These are phyloP conservation scores for Ceyx margarethae DNA, from an alignment of 2,113 vertebrate species.

Conservation along the genomic window DNA sequence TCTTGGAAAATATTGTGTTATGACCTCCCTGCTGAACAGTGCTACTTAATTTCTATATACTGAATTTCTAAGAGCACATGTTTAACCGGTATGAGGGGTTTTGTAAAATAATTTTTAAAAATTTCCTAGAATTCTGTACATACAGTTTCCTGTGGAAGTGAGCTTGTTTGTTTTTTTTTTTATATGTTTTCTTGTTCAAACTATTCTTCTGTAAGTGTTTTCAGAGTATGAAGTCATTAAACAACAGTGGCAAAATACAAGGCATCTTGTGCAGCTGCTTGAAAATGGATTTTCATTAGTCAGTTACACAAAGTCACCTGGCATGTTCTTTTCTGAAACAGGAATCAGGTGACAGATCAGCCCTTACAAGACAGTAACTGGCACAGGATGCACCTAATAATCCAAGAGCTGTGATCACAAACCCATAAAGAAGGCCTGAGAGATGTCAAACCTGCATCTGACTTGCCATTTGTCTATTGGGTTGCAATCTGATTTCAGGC, in stretches of 20 bases:
- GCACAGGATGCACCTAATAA: not conserved
- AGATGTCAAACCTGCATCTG: not conserved
- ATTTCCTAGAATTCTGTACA: accelerated
- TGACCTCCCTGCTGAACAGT: not conserved
- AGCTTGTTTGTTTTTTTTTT: not conserved
- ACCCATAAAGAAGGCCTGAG: not conserved
- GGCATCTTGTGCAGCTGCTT: not conserved
- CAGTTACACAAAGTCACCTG: not conserved
- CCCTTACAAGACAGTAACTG: not conserved
- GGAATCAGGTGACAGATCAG: not conserved
- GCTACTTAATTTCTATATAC: not conserved
- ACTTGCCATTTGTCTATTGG: not conserved
- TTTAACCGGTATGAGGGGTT: not conserved
- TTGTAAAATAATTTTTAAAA: not conserved
- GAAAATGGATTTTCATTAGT: not conserved
- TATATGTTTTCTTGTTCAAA: not conserved
- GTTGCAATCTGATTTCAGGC: not conserved
- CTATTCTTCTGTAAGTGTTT: not conserved
- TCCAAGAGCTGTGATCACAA: not conserved
- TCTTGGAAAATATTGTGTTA: not conserved
- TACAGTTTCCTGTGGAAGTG: not conserved
- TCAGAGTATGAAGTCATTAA: not conserved
- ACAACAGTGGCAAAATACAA: not conserved
- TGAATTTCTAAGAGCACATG: not conserved
- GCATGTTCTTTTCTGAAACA: not conserved